Evolutionary conservation across 1,140 invertebrate genomes (phyloP), one percentile per base, ranked within the genome.

Genomic region (Musca domestica): DNA sequence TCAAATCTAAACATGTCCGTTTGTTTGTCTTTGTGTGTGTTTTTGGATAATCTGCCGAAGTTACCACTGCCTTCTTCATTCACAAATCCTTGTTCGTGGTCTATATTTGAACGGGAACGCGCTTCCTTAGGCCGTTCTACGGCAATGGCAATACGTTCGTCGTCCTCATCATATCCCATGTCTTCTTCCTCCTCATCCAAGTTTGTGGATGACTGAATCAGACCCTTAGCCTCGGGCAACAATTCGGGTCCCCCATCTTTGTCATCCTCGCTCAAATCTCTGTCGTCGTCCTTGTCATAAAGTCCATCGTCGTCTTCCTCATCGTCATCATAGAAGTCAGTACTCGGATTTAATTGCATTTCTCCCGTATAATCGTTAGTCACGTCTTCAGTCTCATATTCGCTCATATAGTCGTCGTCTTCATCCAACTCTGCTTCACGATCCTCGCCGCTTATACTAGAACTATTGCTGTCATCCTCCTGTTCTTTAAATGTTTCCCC

Each of bases 81-180:
- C 9, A 79, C 67, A 48, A 76, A 79, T 14, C 76, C 76, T 61
- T 58, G 78, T 72, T 49, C 56, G 10, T 49, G 17, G n/a, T 68
- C 61, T n/a, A 56, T 56, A 7, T 68, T 64, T 22, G 19, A 30
- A 47, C 30, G 49, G 34, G 30, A 51, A 47, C 63, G 61, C 23
- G 78, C 71, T 14, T 78, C 77, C 63, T 65, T 65, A 6, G 46
- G 67, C 14, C 76, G 72, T 46, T 80, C 77, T 4, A 67, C 49
- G 25, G 66, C 65, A 58, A 76, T 64, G 2, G 78, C 76, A 41
- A 80, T 72, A 20, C 75, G 74, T 58, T 80, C 78, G 19, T 80
- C 78, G 4, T 80, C 78, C 69, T 81, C 78, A 46, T 80, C 78
- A 34, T 78, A 80, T 10, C 78, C 78, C 78, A 80, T 80, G 34